A percentile compares a stretch with the other conserved stretches of the same genome.
Conservation (phyloP, 2,888 invertebrate genomes). For the Conops quadrifasciatus region DNA sequence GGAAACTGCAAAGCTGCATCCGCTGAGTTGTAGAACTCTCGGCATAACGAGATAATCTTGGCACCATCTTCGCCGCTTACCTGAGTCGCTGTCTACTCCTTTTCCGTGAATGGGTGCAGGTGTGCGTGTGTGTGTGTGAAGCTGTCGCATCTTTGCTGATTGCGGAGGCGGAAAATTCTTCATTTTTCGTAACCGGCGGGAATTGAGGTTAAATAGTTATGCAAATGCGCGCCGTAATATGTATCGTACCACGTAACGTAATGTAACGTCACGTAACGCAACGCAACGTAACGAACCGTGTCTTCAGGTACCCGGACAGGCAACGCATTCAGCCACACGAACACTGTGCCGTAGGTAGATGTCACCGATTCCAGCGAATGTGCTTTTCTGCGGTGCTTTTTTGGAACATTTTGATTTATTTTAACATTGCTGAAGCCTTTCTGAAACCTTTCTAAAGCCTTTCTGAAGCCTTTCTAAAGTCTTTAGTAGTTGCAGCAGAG, state of each 20-base stretch:
- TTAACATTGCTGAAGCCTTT: background rate
- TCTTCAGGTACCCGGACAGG: background rate
- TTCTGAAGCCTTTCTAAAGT: too few species aligned
- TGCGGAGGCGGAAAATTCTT: constrained; percentile 20
- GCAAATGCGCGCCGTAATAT: constrained; percentile 24
- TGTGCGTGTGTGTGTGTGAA: constrained; percentile 1
- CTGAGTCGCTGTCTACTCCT: background rate
- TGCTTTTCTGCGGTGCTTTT: too few species aligned
- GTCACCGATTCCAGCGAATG: too few species aligned
- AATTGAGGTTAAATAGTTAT: constrained; percentile 35
- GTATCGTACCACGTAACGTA: constrained; percentile 11
- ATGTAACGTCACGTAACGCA: constrained; percentile 11
- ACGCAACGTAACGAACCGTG: constrained; percentile 12
- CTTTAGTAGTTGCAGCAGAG: background rate
- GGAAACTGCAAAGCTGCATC: constrained; percentile 34
- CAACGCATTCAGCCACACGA: background rate
- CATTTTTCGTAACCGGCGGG: constrained; percentile 14
- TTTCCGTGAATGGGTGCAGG: background rate
- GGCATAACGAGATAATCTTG: constrained; percentile 29
- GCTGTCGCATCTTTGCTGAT: constrained; percentile 5
- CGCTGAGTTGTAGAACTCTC: constrained; percentile 24
- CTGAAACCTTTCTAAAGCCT: too few species aligned
- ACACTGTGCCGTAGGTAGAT: too few species aligned
- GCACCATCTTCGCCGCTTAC: constrained; percentile 27
- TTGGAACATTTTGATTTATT: background rate